Conservation (phyloP, 2,797 vertebrate genomes). For the Trachops cirrhosus region DNA sequence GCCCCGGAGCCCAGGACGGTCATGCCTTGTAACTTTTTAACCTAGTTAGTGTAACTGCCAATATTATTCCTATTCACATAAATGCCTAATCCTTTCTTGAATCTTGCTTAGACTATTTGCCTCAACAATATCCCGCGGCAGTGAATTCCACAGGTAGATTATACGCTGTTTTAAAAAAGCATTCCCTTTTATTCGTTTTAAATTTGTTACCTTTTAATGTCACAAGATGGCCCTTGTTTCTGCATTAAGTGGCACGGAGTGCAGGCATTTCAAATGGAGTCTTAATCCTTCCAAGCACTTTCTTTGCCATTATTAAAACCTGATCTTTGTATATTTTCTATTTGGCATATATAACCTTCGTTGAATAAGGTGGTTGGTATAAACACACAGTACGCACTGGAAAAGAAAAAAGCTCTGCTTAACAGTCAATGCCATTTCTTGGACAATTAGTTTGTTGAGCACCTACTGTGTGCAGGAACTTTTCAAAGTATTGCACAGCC, state of each 20-base stretch:
- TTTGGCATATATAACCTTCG: neutral
- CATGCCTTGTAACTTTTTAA: constrained; percentile 73
- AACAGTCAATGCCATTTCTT: neutral
- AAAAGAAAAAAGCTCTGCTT: neutral
- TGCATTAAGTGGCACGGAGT: neutral
- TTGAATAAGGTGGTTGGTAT: neutral
- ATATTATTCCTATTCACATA: constrained; percentile 63
- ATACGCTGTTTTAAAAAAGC: constrained; percentile 52
- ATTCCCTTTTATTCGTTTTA: constrained; percentile 46
- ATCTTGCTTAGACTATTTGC: constrained; percentile 64
- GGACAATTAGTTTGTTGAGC: neutral
- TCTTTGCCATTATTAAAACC: neutral
- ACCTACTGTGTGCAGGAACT: neutral
- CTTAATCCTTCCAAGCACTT: neutral
- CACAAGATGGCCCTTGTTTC: neutral
- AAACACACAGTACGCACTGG: neutral
- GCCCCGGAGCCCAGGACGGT: constrained; percentile 59
- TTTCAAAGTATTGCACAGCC: neutral
- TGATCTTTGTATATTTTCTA: neutral
- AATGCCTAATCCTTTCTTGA: constrained; percentile 63
- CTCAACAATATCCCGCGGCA: constrained; percentile 60
- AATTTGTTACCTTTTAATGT: constrained; percentile 66
- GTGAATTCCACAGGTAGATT: constrained; percentile 49
- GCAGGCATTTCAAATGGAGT: neutral
- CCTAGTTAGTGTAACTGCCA: constrained; percentile 71